Evolutionary conservation across 2,113 vertebrate genomes (phyloP), one percentile per base, ranked within the genome.

Genomic region (Natator depressus): DNA sequence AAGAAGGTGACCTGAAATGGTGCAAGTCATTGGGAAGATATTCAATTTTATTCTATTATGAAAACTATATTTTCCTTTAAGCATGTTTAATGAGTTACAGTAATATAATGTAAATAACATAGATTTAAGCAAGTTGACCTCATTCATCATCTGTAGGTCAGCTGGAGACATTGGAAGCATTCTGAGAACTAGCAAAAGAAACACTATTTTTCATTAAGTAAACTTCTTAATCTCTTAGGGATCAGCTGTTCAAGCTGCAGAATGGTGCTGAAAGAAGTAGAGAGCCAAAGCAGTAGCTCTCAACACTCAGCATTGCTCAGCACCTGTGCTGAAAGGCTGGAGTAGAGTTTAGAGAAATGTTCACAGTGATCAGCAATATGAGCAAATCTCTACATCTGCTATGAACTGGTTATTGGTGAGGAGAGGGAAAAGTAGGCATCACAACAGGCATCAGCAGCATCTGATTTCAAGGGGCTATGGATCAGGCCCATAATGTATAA

Each of bases 11-110:
- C 95, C 91, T 91, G 91, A 95, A 96, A 89, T 57, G 16, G n/a
- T 91, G 62, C 78, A 96, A 97, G 87, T 50, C 10, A 14, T 89
- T 50, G 91, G 93, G 93, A 96, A 94, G 86, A 31, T 89, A 90
- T 97, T 97, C 96, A 69, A 82, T 97, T 95, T 95, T 91, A 97
- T 95, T 92, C 88, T 95, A 38, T 94, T 94, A 95, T 84, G 82
- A 96, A 96, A 96, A 96, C n/a, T 12, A 93, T 89, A 51, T 93
- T 96, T 94, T 93, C 38, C 80, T 96, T 90, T 93, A 94, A 95
- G 86, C 62, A 42, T 93, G 89, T 91, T 94, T 96, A 96, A 93
- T 53, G 89, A 96, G 85, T 85, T 96, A 88, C 42, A 92, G 89
- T 89, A 95, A 88, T 50, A 95, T 75, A 98, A 93, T 50, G 78